Evolutionary conservation across 2,888 invertebrate species (phyloP).

Genomic region (Myopa testacea): DNA sequence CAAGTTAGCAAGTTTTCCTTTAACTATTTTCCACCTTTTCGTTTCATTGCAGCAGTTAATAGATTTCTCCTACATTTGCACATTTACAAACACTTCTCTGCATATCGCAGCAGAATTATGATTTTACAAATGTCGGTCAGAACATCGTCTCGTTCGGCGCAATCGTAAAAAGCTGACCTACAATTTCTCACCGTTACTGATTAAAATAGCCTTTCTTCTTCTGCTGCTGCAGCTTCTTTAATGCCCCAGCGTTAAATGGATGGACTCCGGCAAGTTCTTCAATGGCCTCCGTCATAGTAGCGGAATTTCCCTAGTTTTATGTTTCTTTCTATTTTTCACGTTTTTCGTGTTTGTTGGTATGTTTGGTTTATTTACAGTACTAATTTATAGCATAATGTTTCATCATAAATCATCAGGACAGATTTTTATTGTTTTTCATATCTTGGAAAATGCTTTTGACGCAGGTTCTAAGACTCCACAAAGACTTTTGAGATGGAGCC

Average conservation of each 20-base stretch:
- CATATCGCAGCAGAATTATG: slow-evolving; percentile 1
- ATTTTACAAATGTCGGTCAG: slow-evolving; percentile 22
- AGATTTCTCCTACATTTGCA: too few relatives aligned
- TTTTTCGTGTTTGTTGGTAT: background rate
- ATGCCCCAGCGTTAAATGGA: background rate
- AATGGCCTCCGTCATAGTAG: background rate
- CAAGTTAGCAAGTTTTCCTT: too few relatives aligned
- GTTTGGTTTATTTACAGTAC: slow-evolving; percentile 13
- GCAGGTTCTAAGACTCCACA: background rate
- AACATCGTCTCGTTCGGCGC: background rate
- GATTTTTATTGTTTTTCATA: slow-evolving; percentile 22
- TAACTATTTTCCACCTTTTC: too few relatives aligned
- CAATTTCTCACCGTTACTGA: slow-evolving; percentile 28
- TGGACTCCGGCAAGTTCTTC: background rate
- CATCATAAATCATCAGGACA: slow-evolving; percentile 24
- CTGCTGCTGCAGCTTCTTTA: background rate
- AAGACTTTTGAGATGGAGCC: background rate
- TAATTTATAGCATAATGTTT: slow-evolving; percentile 25
- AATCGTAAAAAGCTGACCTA: slow-evolving; percentile 23
- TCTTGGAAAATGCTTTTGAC: slow-evolving; percentile 4
- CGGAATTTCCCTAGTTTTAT: slow-evolving; percentile 9
- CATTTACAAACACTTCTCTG: background rate
- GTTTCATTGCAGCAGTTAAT: too few relatives aligned
- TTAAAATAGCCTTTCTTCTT: slow-evolving; percentile 22
- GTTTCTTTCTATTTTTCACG: background rate